Evolutionary conservation across 2,888 invertebrate genomes (phyloP), one percentile per base, ranked within the genome.

Genomic region (Nysson spinosus): DNA sequence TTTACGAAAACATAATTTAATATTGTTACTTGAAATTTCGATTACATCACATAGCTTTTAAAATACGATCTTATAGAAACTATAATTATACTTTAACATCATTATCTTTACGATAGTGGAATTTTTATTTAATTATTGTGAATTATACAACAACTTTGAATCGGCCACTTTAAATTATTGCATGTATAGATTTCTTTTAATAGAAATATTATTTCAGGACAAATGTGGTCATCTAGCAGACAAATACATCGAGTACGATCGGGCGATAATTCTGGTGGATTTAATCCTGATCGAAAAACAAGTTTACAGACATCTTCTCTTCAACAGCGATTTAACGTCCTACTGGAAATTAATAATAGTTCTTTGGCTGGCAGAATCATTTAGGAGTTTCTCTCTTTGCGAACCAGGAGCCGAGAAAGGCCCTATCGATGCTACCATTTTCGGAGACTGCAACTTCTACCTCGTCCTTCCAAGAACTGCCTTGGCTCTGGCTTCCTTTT

Each of bases 181-280:
- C n/a, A n/a, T n/a, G n/a, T n/a, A n/a, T n/a, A n/a, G n/a, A n/a
- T n/a, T n/a, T n/a, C n/a, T n/a, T n/a, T n/a, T n/a, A n/a, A n/a
- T n/a, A n/a, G n/a, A 11, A 24, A 32, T 49, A 35, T 35, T 56
- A 34, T 22, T 24, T 16, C 78, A 97, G 97, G 91, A 90, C 6
- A 89, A 90, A 66, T 97, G 97, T 83, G 91, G 91, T 42, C 89
- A 91, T 37, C 86, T 93, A 9, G 95, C 95, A 0, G 97, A 97
- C 85, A 96, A 96, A 85, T 97, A 97, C 83, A 92, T 97, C 61
- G 97, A 97, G 87, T 96, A 94, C 86, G 97, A 97, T 82, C 91
- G 93, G n/a, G 93, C 95, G 0, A 93, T 97, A 70, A 92, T 96
- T 0, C 90, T 95, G 80, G 93, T 97, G 62, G 97, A 97, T 87